phyloP scores from a whole-genome alignment of 2,797 vertebrate species.

The Mallotus villosus region DNA sequence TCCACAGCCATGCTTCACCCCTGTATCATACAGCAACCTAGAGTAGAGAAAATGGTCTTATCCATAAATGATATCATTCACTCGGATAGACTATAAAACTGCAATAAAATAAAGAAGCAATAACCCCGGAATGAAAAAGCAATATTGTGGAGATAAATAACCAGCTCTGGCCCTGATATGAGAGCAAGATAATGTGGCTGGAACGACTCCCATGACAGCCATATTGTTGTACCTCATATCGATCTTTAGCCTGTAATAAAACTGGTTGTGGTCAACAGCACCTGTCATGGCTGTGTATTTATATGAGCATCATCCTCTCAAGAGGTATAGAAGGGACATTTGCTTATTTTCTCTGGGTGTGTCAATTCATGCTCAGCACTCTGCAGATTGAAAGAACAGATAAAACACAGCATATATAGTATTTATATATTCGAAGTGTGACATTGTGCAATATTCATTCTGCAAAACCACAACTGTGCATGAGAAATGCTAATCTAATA shows the following conservation, averaged over 20 bases:
- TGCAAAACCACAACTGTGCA: slow-evolving; percentile 17
- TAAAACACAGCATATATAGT: slow-evolving; percentile 53
- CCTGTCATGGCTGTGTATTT: slow-evolving; percentile 33
- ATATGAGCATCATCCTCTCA: slow-evolving; percentile 29
- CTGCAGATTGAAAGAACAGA: slow-evolving; percentile 56
- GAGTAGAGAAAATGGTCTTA: too few relatives aligned
- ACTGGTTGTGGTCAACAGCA: slow-evolving; percentile 13
- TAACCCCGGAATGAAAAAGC: slow-evolving; percentile 46
- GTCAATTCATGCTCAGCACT: not conserved
- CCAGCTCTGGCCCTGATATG: slow-evolving; percentile 23
- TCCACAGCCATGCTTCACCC: too few relatives aligned
- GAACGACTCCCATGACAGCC: slow-evolving; percentile 37
- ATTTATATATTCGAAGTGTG: slow-evolving; percentile 29
- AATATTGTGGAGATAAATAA: slow-evolving; percentile 54
- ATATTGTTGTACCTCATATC: slow-evolving; percentile 19
- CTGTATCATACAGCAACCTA: too few relatives aligned
- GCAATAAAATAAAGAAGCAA: slow-evolving; percentile 54
- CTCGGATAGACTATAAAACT: slow-evolving; percentile 29
- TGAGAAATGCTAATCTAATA: slow-evolving; percentile 40
- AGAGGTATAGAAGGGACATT: slow-evolving; percentile 38
- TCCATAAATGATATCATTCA: not conserved
- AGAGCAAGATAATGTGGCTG: slow-evolving; percentile 29
- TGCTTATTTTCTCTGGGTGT: slow-evolving; percentile 12
- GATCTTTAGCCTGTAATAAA: slow-evolving; percentile 38
- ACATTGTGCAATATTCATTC: slow-evolving; percentile 40